A percentile compares a stretch with the other conserved stretches of the same genome.
Conservation (phyloP, 2,888 invertebrate genomes). For the Melolontha melolontha region DNA sequence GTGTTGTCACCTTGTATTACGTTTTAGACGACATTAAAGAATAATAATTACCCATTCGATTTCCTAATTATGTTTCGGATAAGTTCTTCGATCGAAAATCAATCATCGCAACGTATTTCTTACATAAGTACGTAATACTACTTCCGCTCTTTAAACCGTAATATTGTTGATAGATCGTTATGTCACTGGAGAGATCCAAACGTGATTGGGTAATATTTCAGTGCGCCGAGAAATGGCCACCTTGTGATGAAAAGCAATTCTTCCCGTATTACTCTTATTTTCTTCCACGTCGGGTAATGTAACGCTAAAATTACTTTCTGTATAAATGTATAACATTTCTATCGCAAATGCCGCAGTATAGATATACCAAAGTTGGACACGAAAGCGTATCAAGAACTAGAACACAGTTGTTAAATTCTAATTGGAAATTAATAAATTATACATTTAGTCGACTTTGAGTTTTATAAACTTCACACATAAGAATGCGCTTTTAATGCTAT, state of each 20-base stretch:
- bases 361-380: too few species aligned
- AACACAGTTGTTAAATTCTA: too few species aligned
- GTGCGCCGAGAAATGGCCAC: constrained; percentile 13
- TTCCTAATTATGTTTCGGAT: background rate
- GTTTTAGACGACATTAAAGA: too few species aligned
- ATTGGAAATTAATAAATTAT: too few species aligned
- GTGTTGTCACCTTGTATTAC: too few species aligned
- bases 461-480: too few species aligned
- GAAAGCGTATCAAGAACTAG: too few species aligned
- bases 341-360: background rate
- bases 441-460: too few species aligned
- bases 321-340: constrained; percentile 14
- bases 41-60: background rate
- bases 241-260: constrained; percentile 31
- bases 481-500: too few species aligned
- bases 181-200: constrained; percentile 36
- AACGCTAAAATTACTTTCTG: constrained; percentile 12
- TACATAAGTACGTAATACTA: constrained; percentile 29
- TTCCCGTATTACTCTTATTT: constrained; percentile 27
- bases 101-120: background rate
- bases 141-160: constrained; percentile 39
- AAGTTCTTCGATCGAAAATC: background rate
- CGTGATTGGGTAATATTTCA: constrained; percentile 44
- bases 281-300: background rate
- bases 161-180: constrained; percentile 42